Evolutionary conservation across 2,113 vertebrate species (phyloP), one percentile per base, ranked within the genome.

Genomic region (Chionomys nivalis): DNA sequence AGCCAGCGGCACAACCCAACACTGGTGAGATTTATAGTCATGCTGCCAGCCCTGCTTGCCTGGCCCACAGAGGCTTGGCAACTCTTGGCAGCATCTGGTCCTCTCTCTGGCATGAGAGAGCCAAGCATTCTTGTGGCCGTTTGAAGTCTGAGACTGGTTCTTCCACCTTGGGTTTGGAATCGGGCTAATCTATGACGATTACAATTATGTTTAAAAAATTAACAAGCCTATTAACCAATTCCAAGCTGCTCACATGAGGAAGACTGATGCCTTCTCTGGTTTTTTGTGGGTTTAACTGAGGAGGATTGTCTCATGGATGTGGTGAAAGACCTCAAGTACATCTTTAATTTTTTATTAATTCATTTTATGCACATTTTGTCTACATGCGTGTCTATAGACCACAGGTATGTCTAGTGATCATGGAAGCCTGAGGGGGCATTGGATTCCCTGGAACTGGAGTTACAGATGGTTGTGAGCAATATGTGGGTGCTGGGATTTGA

Each of bases 21-120:
- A 9, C 82, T 7, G 11, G 14, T 23, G 33, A 70, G 33, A 70
- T 47, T 97, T 96, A 97, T 97, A 94, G 58, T 26, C 70, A 16
- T 3, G 0, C 3, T 26, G 26, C 6, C 17, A 42, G 39, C 72
- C 61, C 55, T 1, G 13, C 28, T 26, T 0, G 4, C 86, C 63
- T 0, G 7, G 24, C 87, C 33, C 52, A 24, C 0, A 0, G 6
- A 28, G 14, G 7, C 12, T 75, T n/a, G 16, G 13, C 2, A 17
- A 36, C 58, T 75, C 87, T 36, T 63, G 90, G 89, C 55, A 79
- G 24, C 0, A 0, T 42, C 65, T 8, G 1, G 0, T 17, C 55
- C 31, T 72, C 82, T 31, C 26, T 44, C 36, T 73, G 23, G 39
- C 36, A 16, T 0, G 0, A 72, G 12, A 31, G 58, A 89, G 72